Percentiles rank a stretch among this genome's conserved stretches.
Evolutionary conservation across 2,888 invertebrate genomes (phyloP).

Genomic region (Rhagonycha fulva): DNA sequence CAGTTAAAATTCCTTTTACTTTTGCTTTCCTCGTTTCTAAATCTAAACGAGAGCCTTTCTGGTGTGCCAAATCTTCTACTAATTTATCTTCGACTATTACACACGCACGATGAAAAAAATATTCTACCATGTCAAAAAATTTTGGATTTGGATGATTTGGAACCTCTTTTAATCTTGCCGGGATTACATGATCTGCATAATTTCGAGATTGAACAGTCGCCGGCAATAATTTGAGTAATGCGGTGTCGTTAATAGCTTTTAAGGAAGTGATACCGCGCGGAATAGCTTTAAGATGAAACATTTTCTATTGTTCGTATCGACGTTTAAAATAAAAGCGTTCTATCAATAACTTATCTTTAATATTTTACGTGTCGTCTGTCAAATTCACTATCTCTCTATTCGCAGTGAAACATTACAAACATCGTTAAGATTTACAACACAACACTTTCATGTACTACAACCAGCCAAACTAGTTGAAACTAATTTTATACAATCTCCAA

Average conservation of each 20-base stretch:
- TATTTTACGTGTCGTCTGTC: too few species aligned
- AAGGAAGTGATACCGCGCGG: conserved; percentile 63
- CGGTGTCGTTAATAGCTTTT: conserved; percentile 61
- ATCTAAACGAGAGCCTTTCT: conserved; percentile 72
- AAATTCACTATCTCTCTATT: neutral
- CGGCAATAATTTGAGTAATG: conserved; percentile 51
- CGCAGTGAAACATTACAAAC: neutral
- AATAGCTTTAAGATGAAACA: conserved; percentile 76
- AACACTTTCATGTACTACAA: neutral
- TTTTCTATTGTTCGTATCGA: conserved; percentile 49
- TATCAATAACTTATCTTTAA: neutral
- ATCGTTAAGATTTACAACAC: neutral
- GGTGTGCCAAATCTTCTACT: conserved; percentile 71
- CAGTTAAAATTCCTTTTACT: conserved; percentile 91
- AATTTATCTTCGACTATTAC: conserved; percentile 87
- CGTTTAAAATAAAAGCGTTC: neutral
- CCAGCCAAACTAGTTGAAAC: neutral
- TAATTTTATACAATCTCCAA: neutral
- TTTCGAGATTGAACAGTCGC: conserved; percentile 62
- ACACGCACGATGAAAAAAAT: conserved; percentile 96
- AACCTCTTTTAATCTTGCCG: conserved; percentile 80
- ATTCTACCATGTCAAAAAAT: conserved; percentile 98
- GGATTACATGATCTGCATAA: conserved; percentile 74
- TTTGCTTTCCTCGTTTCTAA: conserved; percentile 90
- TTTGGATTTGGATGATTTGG: conserved; percentile 80